Evolutionary conservation across 1,140 invertebrate genomes (phyloP).

Genomic region (Drosophila neocordata): DNA sequence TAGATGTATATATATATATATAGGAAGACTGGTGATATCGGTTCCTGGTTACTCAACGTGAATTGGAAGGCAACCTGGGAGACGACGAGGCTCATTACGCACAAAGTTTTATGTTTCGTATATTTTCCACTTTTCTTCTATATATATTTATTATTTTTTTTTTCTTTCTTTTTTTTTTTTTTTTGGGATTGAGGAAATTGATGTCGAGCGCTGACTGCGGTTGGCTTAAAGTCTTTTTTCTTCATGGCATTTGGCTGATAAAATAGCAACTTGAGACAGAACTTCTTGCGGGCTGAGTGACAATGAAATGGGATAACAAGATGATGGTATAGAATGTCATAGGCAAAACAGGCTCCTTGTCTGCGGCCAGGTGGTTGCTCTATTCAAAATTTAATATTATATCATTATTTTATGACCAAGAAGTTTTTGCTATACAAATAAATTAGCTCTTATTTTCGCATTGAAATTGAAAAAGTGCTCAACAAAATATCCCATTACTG

Average conservation of each 20-base stretch:
- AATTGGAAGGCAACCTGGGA: not conserved
- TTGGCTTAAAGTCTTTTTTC: conserved; percentile 9
- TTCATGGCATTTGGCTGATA: not conserved
- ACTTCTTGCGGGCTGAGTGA: not conserved
- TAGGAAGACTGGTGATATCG: conserved; percentile 44
- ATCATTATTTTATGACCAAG: not conserved
- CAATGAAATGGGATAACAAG: conserved; percentile 2
- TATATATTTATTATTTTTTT: not conserved
- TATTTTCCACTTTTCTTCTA: conserved; percentile 3
- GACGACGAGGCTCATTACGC: conserved; percentile 18
- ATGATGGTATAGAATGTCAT: not conserved
- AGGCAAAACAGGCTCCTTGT: not conserved
- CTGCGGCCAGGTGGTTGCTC: not conserved
- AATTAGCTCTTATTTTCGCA: not conserved
- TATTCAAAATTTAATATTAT: conserved; percentile 9
- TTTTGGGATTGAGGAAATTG: not conserved
- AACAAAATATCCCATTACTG: not conserved
- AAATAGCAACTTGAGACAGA: not conserved
- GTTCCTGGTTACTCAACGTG: conserved; percentile 18
- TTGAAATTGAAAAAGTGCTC: not conserved
- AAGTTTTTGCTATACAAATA: not conserved
- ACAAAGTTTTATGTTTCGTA: conserved; percentile 17
- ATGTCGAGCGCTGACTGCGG: conserved; percentile 5
- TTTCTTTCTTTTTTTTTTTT: not conserved
- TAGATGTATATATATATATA: conserved; percentile 7